Conservation (phyloP, 1,140 invertebrate species). For the Lethrus apterus region DNA sequence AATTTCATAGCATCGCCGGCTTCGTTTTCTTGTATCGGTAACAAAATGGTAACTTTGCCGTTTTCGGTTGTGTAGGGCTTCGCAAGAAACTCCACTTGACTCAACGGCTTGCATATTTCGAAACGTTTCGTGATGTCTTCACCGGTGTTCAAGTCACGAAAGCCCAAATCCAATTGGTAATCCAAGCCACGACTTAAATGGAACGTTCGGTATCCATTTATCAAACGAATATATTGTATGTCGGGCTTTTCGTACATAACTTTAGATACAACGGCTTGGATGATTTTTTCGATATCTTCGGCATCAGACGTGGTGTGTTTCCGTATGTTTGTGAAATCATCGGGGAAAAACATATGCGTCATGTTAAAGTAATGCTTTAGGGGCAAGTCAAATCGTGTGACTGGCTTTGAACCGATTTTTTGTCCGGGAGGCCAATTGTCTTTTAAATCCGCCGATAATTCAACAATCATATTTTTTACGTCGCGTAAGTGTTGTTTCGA, state of each 20-base stretch:
- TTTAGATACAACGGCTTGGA: slow-evolving; percentile 50
- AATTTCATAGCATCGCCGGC: slow-evolving; percentile 52
- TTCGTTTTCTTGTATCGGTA: slow-evolving; percentile 53
- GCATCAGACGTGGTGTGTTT: slow-evolving; percentile 53
- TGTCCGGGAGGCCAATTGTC: slow-evolving; percentile 76
- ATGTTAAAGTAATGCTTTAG: slow-evolving; percentile 78
- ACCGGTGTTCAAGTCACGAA: slow-evolving; percentile 32
- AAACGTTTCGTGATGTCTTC: slow-evolving; percentile 45
- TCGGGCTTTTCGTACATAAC: slow-evolving; percentile 51
- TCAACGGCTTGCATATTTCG: slow-evolving; percentile 70
- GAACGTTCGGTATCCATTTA: slow-evolving; percentile 79
- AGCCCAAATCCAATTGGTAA: slow-evolving; percentile 70
- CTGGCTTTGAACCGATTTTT: slow-evolving; percentile 55
- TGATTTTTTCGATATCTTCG: slow-evolving; percentile 59
- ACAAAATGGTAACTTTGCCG: slow-evolving; percentile 65
- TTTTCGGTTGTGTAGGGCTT: slow-evolving; percentile 90
- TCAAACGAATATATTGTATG: slow-evolving; percentile 50
- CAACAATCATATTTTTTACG: slow-evolving; percentile 45
- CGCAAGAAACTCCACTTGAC: slow-evolving; percentile 74
- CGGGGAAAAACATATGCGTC: slow-evolving; percentile 69
- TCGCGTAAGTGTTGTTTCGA: slow-evolving; percentile 48
- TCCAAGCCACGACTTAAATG: slow-evolving; percentile 83
- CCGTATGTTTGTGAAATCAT: slow-evolving; percentile 56
- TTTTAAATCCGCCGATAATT: slow-evolving; percentile 42
- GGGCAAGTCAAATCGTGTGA: slow-evolving; percentile 76